Percentiles rank a stretch among this genome's conserved stretches.
Conservation (phyloP, 2,888 invertebrate species). For the Cancer borealis region DNA sequence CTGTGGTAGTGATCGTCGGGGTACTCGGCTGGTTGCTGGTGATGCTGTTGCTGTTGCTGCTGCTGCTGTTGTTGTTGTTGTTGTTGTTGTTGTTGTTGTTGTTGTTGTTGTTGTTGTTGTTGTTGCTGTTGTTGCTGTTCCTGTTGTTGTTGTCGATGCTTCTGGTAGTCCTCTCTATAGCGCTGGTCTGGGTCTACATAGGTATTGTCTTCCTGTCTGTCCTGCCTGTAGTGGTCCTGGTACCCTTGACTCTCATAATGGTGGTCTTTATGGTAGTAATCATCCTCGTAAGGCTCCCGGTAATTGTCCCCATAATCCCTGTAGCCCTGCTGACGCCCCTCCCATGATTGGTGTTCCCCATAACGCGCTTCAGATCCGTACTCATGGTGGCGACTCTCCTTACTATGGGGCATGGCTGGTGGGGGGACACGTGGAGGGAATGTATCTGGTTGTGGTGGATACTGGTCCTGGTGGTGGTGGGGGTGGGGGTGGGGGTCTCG, state of each 20-base stretch:
- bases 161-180: conserved; percentile 32
- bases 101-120: neutral
- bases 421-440: conserved; percentile 59
- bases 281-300: conserved; percentile 52
- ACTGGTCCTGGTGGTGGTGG: conserved; percentile 51
- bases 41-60: conserved; percentile 31
- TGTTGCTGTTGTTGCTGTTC: neutral
- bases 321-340: conserved; percentile 39
- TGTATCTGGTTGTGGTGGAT: conserved; percentile 51
- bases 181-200: conserved; percentile 38
- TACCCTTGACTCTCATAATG: conserved; percentile 48
- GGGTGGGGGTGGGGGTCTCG: conserved; percentile 42
- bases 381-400: conserved; percentile 41
- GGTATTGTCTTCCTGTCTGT: neutral
- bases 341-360: conserved; percentile 59
- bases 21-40: conserved; percentile 25
- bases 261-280: conserved; percentile 63
- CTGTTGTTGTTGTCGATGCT: conserved; percentile 33
- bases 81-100: conserved; percentile 29
- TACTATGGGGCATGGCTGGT: neutral
- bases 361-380: conserved; percentile 30
- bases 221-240: conserved; percentile 44
- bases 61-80: conserved; percentile 39
- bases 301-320: conserved; percentile 34
- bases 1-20: conserved; percentile 46